A percentile compares a stretch with the other conserved stretches of the same genome.
Evolutionary conservation across 1,140 invertebrate genomes (phyloP).

Genomic region (Platyura marginata): DNA sequence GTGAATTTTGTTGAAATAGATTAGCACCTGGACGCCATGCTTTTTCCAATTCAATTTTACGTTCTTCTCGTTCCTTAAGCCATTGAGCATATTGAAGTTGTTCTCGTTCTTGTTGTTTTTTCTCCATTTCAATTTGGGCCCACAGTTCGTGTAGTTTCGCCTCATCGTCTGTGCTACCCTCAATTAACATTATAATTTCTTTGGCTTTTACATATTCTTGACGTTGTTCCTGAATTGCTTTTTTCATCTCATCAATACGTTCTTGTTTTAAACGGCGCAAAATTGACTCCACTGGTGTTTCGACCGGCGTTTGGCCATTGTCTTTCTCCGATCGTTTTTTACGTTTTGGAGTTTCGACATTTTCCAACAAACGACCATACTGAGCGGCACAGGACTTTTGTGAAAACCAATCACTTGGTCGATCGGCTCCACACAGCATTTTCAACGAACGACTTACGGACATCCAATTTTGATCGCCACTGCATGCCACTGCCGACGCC

Average conservation of each 20-base stretch:
- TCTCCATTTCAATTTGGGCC: slow-evolving; percentile 49
- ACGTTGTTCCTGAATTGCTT: slow-evolving; percentile 43
- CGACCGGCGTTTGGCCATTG: slow-evolving; percentile 19
- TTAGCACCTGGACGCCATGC: slow-evolving; percentile 28
- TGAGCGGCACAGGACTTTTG: slow-evolving; percentile 83
- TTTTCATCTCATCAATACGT: slow-evolving; percentile 55
- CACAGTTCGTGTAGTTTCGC: slow-evolving; percentile 52
- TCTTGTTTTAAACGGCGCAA: slow-evolving; percentile 60
- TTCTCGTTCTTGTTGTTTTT: slow-evolving; percentile 45
- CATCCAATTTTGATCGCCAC: slow-evolving; percentile 90
- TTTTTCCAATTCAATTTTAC: slow-evolving; percentile 33
- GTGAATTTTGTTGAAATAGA: slow-evolving; percentile 4
- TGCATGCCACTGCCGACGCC: slow-evolving; percentile 68
- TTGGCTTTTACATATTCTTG: slow-evolving; percentile 53
- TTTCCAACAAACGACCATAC: slow-evolving; percentile 66
- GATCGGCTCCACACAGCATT: slow-evolving; percentile 48
- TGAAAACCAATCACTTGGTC: slow-evolving; percentile 78
- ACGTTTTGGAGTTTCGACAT: slow-evolving; percentile 69
- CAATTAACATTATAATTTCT: slow-evolving; percentile 26
- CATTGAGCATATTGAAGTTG: slow-evolving; percentile 39
- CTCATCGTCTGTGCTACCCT: slow-evolving; percentile 34
- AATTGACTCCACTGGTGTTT: slow-evolving; percentile 60
- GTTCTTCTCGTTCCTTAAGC: slow-evolving; percentile 48
- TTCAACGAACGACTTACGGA: slow-evolving; percentile 65
- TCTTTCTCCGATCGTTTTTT: slow-evolving; percentile 55